Conservation (phyloP, 2,113 vertebrate species). For the Phyllostomus discolor region DNA sequence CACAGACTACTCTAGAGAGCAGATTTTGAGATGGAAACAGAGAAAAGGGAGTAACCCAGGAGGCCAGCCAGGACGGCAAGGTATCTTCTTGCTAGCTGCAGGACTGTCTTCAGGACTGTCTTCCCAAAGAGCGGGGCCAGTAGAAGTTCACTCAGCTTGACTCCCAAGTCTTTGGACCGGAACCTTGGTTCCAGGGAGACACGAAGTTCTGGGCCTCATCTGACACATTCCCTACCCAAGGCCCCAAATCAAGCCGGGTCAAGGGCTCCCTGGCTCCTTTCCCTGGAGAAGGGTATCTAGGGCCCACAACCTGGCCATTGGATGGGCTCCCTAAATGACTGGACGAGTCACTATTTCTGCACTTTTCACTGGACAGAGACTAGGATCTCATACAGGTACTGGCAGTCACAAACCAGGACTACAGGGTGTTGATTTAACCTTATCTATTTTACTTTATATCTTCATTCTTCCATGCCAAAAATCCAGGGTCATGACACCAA, state of each 20-base stretch:
- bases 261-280: neutral
- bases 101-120: neutral
- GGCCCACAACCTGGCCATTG: neutral
- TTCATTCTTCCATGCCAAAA: neutral
- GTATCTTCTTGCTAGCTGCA: neutral
- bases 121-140: neutral
- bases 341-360: neutral
- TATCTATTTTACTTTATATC: neutral
- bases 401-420: neutral
- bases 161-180: neutral
- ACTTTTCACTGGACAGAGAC: neutral
- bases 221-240: neutral
- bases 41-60: neutral
- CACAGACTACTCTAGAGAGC: neutral
- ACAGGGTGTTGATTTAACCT: neutral
- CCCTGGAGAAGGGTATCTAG: neutral
- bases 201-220: neutral
- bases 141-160: neutral
- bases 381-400: neutral
- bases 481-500: neutral
- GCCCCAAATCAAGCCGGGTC: neutral
- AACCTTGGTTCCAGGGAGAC: neutral
- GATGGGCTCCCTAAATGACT: neutral
- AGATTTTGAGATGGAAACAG: neutral
- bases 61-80: neutral